Conservation (phyloP, 2,113 vertebrate genomes). For the Forbesichthys papilliferus region DNA sequence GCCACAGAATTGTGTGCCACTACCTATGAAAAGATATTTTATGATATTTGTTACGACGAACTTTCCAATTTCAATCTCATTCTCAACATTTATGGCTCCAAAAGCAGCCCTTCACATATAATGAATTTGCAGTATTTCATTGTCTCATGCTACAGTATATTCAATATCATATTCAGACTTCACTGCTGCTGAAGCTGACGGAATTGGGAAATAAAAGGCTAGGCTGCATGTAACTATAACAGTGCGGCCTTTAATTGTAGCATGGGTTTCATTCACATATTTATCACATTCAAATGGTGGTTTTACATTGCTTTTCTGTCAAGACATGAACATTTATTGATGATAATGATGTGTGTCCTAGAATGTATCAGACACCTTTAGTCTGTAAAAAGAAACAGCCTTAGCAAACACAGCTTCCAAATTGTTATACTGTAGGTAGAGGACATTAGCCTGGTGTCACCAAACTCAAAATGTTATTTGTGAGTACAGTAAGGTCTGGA, state of each 20-base stretch:
- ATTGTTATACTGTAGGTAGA: too few species aligned
- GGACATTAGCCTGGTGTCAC: too few species aligned
- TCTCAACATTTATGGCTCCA: conserved; percentile 72
- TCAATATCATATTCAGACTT: conserved; percentile 59
- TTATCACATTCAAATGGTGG: conserved; percentile 53
- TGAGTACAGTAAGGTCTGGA: not conserved
- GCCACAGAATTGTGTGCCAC: conserved; percentile 51
- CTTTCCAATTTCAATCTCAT: conserved; percentile 76
- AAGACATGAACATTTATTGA: conserved; percentile 35
- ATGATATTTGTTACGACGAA: conserved; percentile 70
- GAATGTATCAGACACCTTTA: conserved; percentile 15
- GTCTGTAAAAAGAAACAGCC: too few species aligned
- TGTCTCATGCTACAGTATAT: conserved; percentile 54
- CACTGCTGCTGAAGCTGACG: conserved; percentile 51
- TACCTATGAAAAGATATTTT: conserved; percentile 57
- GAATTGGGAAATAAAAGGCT: conserved; percentile 45
- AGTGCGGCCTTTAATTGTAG: conserved; percentile 32
- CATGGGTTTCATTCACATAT: conserved; percentile 41
- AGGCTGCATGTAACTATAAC: conserved; percentile 20
- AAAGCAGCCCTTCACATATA: conserved; percentile 67
- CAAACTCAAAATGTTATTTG: too few species aligned
- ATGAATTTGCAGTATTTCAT: conserved; percentile 72
- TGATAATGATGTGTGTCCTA: conserved; percentile 24
- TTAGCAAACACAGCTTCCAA: too few species aligned
- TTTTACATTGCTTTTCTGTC: conserved; percentile 36